Evolutionary conservation across 2,797 vertebrate species (phyloP), one percentile per base, ranked within the genome.

Genomic region (Parauchenoglanis ngamensis): DNA sequence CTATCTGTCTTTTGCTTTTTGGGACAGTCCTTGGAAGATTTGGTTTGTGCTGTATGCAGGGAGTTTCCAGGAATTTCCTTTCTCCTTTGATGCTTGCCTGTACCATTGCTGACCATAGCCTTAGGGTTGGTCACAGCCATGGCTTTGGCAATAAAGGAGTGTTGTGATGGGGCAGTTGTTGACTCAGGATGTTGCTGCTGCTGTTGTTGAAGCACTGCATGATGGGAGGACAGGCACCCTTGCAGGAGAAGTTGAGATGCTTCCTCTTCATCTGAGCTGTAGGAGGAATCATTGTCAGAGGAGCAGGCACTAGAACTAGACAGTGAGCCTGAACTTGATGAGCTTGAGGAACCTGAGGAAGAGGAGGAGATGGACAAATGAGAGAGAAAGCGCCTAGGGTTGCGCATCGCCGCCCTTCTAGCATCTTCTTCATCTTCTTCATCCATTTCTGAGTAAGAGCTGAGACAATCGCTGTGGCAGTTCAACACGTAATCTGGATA

Each of bases 261-360:
- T 52, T 97, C 97, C 46, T 98, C 98, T 59, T 99, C 98, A 0
- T 98, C 98, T 54, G 98, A 99, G 86, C 96, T 98, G 90, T 98
- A 98, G 0, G 98, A 98, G n/a, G 97, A 98, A 89, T 99, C 98
- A 0, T 99, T 99, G 90, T 99, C 98, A 0, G 98, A 98, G 73
- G 98, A 99, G 92, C 97, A 99, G 90, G 98, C 94, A 89, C 97
- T 98, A n/a, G 98, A 99, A 44, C 97, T 98, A 90, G 98, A 99
- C 90, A 97, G 85, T 46, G 98, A 99, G 84, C 97, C 98, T 0
- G 98, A 99, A 86, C 96, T 98, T 54, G 98, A 99, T 0, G 98
- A 97, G 10, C 97, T 97, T 85, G 98, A 98, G 0, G 98, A 99
- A 8, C 95, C 96, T 0, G 98, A 99, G 2, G 98, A 99, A 0